Evolutionary conservation across 2,113 vertebrate genomes (phyloP), one percentile per base, ranked within the genome.

Genomic region (Misgurnus mizolepis): DNA sequence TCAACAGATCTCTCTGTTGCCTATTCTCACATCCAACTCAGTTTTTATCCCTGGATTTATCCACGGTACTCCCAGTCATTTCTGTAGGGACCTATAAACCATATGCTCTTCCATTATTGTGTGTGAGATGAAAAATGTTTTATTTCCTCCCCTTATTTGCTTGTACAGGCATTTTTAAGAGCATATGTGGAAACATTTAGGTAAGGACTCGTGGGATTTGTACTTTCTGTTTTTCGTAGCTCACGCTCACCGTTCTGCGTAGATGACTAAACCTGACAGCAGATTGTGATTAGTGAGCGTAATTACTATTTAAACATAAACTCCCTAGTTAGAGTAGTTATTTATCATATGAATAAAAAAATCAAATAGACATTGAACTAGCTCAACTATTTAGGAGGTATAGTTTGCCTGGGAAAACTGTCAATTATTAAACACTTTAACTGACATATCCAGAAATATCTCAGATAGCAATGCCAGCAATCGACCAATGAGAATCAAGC

Each of bases 181-280:
- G 9, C 74, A 55, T 18, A 53, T 76, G 47, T 55, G 14, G 17
- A 76, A 76, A 66, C 74, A 66, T 76, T 76, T 65, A 66, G 45
- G 34, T 76, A 41, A 66, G 47, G 34, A 8, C 62, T 66, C 6
- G 3, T 0, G 10, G 61, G 47, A 66, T 62, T 75, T 8, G 5
- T 74, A n/a, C 60, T 49, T 22, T 49, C 7, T 14, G 45, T 76
- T 61, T 49, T 76, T 47, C 7, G 4, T 47, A 49, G 22, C 18
- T 0, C 18, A 8, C 40, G 22, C 18, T 0, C 18, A 8, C 40
- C 17, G 55, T 27, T 61, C n/a, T 61, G 40, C 27, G 18, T 47
- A 45, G 41, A 58, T n/a, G 34, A 71, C 5, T n/a, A 53, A 14
- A 56, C 41, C 10, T 40, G 18, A 41, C 10, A 22, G 53, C 70